phyloP scores from a whole-genome alignment of 2,113 vertebrate species.

The Narcine bancroftii region DNA sequence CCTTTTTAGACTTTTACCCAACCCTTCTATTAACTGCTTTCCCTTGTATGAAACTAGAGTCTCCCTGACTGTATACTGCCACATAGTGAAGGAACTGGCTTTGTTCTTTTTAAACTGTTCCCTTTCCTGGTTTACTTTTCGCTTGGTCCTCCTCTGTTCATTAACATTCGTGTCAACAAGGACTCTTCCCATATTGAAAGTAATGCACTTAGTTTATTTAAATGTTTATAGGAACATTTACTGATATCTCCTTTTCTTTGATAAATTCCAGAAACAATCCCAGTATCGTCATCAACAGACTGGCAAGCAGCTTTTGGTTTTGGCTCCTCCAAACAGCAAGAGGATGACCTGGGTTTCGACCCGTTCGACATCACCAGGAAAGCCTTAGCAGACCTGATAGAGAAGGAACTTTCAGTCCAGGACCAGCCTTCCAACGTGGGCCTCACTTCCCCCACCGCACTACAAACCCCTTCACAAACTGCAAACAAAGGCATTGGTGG shows the following conservation, averaged over 20 bases:
- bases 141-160: not conserved
- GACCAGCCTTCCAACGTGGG: constrained; percentile 62
- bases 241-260: constrained; percentile 11
- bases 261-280: constrained; percentile 80
- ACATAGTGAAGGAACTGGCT: not conserved
- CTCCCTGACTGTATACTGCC: too few relatives aligned
- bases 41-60: not conserved
- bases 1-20: not conserved
- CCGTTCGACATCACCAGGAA: constrained; percentile 98
- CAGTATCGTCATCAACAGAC: constrained; percentile 96
- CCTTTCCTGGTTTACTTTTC: not conserved
- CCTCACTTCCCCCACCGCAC: constrained; percentile 58
- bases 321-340: constrained; percentile 94
- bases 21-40: not conserved
- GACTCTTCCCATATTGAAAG: not conserved
- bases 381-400: constrained; percentile 96
- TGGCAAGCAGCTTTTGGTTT: constrained; percentile 99
- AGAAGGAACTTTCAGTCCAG: constrained; percentile 97
- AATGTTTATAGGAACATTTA: not conserved
- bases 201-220: not conserved
- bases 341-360: constrained; percentile 96
- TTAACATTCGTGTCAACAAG: not conserved
- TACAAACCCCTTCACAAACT: constrained; percentile 69
- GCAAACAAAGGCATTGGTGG: constrained; percentile 71
- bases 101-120: not conserved